Conservation (phyloP, 1,140 invertebrate species). For the Carcinoscorpius rotundicauda region DNA sequence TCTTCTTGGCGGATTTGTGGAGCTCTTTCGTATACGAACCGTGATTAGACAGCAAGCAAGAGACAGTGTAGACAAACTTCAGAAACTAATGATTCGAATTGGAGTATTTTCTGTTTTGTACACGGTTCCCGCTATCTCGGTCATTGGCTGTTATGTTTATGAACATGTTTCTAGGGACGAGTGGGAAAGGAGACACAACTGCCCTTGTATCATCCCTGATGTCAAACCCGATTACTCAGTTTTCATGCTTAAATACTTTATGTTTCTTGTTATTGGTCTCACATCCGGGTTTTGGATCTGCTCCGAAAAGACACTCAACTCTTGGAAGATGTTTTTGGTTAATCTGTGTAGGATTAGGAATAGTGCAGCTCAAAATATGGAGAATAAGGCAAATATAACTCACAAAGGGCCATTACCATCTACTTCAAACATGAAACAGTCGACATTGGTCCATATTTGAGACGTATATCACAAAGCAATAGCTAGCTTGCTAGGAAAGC, state of each 20-base stretch:
- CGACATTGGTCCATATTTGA: too few relatives aligned
- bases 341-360: neutral
- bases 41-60: slow-evolving; percentile 31
- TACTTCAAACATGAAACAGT: too few relatives aligned
- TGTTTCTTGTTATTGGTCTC: slow-evolving; percentile 43
- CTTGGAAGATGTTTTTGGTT: slow-evolving; percentile 50
- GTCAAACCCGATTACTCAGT: slow-evolving; percentile 47
- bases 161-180: slow-evolving; percentile 35
- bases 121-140: slow-evolving; percentile 36
- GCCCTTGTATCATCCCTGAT: slow-evolving; percentile 29
- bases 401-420: too few relatives aligned
- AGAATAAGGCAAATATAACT: too few relatives aligned
- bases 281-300: slow-evolving; percentile 50
- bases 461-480: too few relatives aligned
- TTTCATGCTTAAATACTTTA: slow-evolving; percentile 44
- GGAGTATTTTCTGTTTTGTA: slow-evolving; percentile 36
- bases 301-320: slow-evolving; percentile 47
- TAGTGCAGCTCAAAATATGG: too few relatives aligned
- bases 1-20: slow-evolving; percentile 33
- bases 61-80: slow-evolving; percentile 30
- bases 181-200: slow-evolving; percentile 53
- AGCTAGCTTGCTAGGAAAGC: too few relatives aligned
- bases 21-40: slow-evolving; percentile 32
- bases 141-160: slow-evolving; percentile 33
- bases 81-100: slow-evolving; percentile 38